Evolutionary conservation across 2,888 invertebrate species (phyloP).

Genomic region (Cordilura impudica): DNA sequence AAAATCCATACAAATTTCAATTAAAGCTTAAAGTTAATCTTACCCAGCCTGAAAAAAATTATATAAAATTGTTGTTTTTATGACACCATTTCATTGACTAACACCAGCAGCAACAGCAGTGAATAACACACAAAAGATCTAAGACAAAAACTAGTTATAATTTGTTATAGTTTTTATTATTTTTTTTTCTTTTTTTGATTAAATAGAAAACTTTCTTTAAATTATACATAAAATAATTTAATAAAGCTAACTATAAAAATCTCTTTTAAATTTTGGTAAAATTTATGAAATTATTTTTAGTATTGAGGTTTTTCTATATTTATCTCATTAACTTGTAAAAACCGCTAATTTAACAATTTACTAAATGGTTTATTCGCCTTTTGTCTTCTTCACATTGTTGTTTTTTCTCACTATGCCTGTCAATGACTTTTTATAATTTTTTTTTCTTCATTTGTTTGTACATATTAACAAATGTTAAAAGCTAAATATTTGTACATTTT

Average conservation of each 20-base stretch:
- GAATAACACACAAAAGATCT: constrained; percentile 37
- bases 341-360: not conserved
- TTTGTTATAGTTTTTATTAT: not conserved
- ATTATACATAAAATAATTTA: not conserved
- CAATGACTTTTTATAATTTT: constrained; percentile 15
- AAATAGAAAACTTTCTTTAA: not conserved
- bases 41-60: constrained; percentile 1
- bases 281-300: not conserved
- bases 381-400: not conserved
- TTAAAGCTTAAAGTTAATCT: constrained; percentile 8
- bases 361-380: not conserved
- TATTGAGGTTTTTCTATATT: not conserved
- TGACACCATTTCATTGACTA: constrained; percentile 37
- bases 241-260: not conserved
- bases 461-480: constrained; percentile 13
- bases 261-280: not conserved
- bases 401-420: constrained; percentile 9
- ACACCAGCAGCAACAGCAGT: not conserved
- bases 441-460: constrained; percentile 7
- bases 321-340: not conserved
- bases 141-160: constrained; percentile 34
- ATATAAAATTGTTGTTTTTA: constrained; percentile 30
- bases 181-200: not conserved
- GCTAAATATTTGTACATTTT: constrained; percentile 17
- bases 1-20: constrained; percentile 20